Conservation (phyloP, 2,888 invertebrate genomes). For the Macroteleia sp. region DNA sequence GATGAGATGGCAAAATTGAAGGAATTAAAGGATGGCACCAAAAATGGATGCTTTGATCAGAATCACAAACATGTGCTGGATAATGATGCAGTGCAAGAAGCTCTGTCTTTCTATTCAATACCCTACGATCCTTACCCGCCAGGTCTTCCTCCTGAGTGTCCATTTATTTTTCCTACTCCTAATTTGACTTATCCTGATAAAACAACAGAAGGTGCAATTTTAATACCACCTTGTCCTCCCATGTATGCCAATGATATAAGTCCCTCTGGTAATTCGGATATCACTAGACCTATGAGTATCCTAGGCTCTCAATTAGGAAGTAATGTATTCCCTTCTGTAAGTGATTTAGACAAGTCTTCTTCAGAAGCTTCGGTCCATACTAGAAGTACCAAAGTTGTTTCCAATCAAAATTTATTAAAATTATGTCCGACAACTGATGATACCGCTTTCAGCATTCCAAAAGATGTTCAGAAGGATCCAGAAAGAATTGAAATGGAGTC, state of each 20-base stretch:
- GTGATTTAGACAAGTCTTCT: slow-evolving; percentile 54
- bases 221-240: slow-evolving; percentile 68
- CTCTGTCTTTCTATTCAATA: slow-evolving; percentile 45
- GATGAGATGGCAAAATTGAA: slow-evolving; percentile 77
- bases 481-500: not conserved
- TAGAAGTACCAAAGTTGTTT: slow-evolving; percentile 54
- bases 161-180: slow-evolving; percentile 74
- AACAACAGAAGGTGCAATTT: slow-evolving; percentile 48
- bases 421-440: slow-evolving; percentile 25
- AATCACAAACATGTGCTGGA: not conserved
- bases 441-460: slow-evolving; percentile 55
- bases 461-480: slow-evolving; percentile 1
- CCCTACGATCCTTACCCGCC: slow-evolving; percentile 63
- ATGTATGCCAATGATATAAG: slow-evolving; percentile 64
- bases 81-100: slow-evolving; percentile 24
- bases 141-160: slow-evolving; percentile 71
- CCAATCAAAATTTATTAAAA: slow-evolving; percentile 34
- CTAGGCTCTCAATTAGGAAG: slow-evolving; percentile 27
- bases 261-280: slow-evolving; percentile 2
- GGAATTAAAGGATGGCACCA: slow-evolving; percentile 57
- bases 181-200: slow-evolving; percentile 49
- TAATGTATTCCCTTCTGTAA: slow-evolving; percentile 44
- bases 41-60: not conserved
- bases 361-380: slow-evolving; percentile 60
- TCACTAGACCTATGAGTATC: not conserved